Percentiles rank a stretch among this genome's conserved stretches.
Conservation (phyloP, 1,140 invertebrate genomes). For the Brachionus koreanus region DNA sequence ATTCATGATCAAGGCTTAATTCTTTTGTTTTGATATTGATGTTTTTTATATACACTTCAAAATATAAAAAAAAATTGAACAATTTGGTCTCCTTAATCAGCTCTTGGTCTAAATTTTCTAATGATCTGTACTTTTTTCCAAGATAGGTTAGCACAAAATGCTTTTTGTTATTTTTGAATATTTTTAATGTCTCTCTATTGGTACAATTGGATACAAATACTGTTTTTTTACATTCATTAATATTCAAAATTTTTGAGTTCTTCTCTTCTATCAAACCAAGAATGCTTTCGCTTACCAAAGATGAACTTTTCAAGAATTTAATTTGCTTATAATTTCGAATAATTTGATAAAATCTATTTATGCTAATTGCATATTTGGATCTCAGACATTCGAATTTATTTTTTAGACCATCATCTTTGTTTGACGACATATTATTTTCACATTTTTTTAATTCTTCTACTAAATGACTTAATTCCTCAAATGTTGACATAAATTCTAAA, state of each 20-base stretch:
- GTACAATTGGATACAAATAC: neutral
- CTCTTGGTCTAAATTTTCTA: neutral
- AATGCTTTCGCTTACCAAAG: neutral
- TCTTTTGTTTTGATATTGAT: neutral
- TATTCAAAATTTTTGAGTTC: neutral
- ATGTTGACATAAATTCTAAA: neutral
- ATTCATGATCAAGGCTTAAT: neutral
- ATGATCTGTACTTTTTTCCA: neutral
- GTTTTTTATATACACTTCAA: neutral
- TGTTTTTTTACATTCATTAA: neutral
- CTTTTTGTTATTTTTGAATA: neutral
- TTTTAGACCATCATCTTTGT: neutral
- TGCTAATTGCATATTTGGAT: neutral
- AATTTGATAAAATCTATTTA: neutral
- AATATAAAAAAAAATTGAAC: neutral
- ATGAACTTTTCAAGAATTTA: neutral
- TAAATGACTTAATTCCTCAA: neutral
- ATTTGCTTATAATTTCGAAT: constrained; percentile 5
- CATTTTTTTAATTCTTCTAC: neutral
- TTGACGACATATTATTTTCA: neutral
- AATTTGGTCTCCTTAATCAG: neutral
- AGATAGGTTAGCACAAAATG: neutral
- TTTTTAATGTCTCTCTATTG: neutral
- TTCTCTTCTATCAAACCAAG: neutral
- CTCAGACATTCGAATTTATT: neutral